A percentile compares a stretch with the other conserved stretches of the same genome.
phyloP scores from a whole-genome alignment of 2,888 invertebrate genomes.

The Drosophila ustulata region DNA sequence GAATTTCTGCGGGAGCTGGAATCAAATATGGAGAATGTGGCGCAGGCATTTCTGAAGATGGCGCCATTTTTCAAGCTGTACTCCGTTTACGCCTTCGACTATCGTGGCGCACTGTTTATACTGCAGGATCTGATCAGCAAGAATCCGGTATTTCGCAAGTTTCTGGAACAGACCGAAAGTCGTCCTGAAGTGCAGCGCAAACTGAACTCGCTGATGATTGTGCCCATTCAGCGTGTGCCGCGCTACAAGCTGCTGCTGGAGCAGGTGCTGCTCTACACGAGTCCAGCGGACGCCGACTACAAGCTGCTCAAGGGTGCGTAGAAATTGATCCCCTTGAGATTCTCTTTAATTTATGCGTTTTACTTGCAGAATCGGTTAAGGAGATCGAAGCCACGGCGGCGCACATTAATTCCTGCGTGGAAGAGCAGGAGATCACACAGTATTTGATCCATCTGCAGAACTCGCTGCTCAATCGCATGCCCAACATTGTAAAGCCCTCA shows the following conservation, averaged over 20 bases:
- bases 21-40: slow-evolving; percentile 87
- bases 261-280: slow-evolving; percentile 88
- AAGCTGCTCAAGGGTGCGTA: slow-evolving; percentile 85
- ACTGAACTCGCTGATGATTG: slow-evolving; percentile 90
- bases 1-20: slow-evolving; percentile 87
- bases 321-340: not conserved
- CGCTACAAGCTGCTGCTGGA: slow-evolving; percentile 90
- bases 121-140: slow-evolving; percentile 87
- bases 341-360: not conserved
- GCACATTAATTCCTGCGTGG: slow-evolving; percentile 90
- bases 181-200: slow-evolving; percentile 90
- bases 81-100: slow-evolving; percentile 91
- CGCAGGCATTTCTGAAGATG: slow-evolving; percentile 89
- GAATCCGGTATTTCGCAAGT: slow-evolving; percentile 86
- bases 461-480: slow-evolving; percentile 87
- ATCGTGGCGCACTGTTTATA: slow-evolving; percentile 87
- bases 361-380: slow-evolving; percentile 87
- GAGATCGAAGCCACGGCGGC: slow-evolving; percentile 89
- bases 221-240: slow-evolving; percentile 92
- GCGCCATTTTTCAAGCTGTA: slow-evolving; percentile 92
- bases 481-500: slow-evolving; percentile 88
- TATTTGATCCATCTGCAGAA: slow-evolving; percentile 89
- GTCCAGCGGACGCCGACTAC: slow-evolving; percentile 87
- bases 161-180: slow-evolving; percentile 88
- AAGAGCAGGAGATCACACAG: slow-evolving; percentile 90